Evolutionary conservation across 2,888 invertebrate species (phyloP), one percentile per base, ranked within the genome.

Genomic region (Syritta pipiens): DNA sequence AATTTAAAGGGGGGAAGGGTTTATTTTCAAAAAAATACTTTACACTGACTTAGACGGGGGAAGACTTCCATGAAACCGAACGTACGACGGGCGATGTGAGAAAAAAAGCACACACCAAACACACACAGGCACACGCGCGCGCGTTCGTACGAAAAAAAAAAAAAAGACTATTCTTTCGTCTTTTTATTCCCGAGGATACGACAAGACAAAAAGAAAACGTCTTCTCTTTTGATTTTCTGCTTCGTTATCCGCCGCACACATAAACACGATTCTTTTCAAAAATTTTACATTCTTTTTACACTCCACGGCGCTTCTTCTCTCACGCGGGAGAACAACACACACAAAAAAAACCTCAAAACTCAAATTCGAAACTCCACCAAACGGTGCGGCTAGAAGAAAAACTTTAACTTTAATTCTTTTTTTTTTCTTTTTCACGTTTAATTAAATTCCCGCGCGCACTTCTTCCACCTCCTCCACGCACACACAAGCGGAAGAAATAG

Each of bases 21-120:
- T n/a, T n/a, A n/a, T n/a, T n/a, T n/a, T n/a, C n/a, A 17, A 10
- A 57, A 44, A 55, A 67, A 67, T 79, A 79, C 55, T 62, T 79
- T 74, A 79, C 79, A 74, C 68, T 74, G 62, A 62, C 74, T 79
- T 79, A 60, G 79, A 37, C 57, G 72, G 37, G 74, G 79, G 74
- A 79, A 68, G 74, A 74, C 79, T 62, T 79, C 79, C 79, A 79
- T 79, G 79, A 79, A 79, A 79, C 79, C 79, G 79, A 79, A 49
- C 57, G 63, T 57, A 44, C 42, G 22, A 28, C 57, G 40, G 35
- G 26, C 48, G 60, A 46, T 28, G 32, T n/a, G 7, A 28, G 30
- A 28, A 49, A 65, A 42, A 68, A 28, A 35, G 53, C 63, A 59
- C 62, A 65, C 48, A 57, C 46, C 4, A 35, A 67, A 35, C 46